Evolutionary conservation across 1,140 invertebrate species (phyloP).

Genomic region (Drosophila biarmipes): DNA sequence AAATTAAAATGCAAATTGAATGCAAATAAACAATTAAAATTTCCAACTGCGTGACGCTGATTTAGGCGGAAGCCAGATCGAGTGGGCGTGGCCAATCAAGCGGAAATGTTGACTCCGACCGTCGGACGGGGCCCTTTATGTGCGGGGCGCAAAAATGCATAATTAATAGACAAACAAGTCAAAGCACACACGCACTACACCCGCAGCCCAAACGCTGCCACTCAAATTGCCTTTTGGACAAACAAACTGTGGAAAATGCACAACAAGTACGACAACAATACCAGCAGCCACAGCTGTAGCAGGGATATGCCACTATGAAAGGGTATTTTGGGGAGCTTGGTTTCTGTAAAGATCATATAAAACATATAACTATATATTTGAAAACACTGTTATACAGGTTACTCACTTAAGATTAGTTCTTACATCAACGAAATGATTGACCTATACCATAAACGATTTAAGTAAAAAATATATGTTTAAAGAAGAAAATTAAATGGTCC

Average conservation of each 20-base stretch:
- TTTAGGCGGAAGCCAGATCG: conserved; percentile 38
- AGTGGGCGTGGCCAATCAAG: conserved; percentile 57
- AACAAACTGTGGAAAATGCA: conserved; percentile 38
- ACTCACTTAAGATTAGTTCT: too few species aligned
- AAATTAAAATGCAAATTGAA: conserved; percentile 77
- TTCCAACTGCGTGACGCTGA: conserved; percentile 51
- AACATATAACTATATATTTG: too few species aligned
- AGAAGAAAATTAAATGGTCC: too few species aligned
- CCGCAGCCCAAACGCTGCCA: conserved; percentile 22
- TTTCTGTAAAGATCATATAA: too few species aligned
- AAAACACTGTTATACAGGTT: too few species aligned
- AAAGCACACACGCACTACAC: background rate
- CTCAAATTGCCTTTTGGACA: conserved; percentile 48
- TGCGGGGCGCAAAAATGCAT: conserved; percentile 50
- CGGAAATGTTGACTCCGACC: conserved; percentile 35
- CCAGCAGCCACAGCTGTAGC: conserved; percentile 22
- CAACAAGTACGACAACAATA: conserved; percentile 30
- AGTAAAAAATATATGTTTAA: too few species aligned
- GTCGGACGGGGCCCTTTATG: conserved; percentile 15
- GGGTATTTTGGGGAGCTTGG: background rate
- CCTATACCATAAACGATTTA: too few species aligned
- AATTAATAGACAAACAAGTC: conserved; percentile 72
- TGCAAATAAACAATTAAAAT: conserved; percentile 80
- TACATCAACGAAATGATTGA: too few species aligned
- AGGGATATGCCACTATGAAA: background rate